Base-by-base conservation (phyloP, 2,888 invertebrate species). In the Thecocarcelia acutangulata region DNA sequence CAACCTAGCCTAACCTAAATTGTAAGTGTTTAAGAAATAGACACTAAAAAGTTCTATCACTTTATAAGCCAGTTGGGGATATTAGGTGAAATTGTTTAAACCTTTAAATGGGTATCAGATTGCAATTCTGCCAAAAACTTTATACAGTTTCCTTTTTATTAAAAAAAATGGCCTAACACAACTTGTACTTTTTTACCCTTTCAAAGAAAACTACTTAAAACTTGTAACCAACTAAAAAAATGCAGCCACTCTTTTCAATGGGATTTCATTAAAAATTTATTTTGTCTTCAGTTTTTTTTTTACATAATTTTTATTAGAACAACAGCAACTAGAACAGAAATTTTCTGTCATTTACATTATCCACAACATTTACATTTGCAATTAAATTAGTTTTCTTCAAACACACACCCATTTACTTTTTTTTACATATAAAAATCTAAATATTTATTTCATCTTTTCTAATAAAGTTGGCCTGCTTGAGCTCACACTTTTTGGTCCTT, bases 311-410 rank as follows among this genome's bases (percentile, higher is more conserved):
- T 59, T 59, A 40, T 66, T 44, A 54, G 28, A 59, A 66, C 33
- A 78, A 37, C 33, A 50, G 42, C 42, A 76, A 48, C 33, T 72
- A 66, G 19, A 75, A 48, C 52, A 76, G 64, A 76, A 68, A 76
- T 66, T 56, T 74, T 64, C 74, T 82, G 82, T 82, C 82, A 82
- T 82, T 78, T 82, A 82, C 78, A 78, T 78, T 82, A 82, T 82
- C 78, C 78, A 70, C 82, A 82, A 78, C 77, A 77, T 82, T 82
- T 82, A 78, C 70, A 82, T 82, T 82, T 82, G 82, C 82, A 82
- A 82, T 82, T 82, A 75, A 82, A 78, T 82, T 70, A 74, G 78
- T 78, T 74, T 73, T 68, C 64, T 9, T 19, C 19, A 24, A 0
- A 17, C 17, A 72, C 12, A 52, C n/a, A 54, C 11, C 21, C 19